phyloP scores from a whole-genome alignment of 2,888 invertebrate genomes.

The Cynaeus angustus region DNA sequence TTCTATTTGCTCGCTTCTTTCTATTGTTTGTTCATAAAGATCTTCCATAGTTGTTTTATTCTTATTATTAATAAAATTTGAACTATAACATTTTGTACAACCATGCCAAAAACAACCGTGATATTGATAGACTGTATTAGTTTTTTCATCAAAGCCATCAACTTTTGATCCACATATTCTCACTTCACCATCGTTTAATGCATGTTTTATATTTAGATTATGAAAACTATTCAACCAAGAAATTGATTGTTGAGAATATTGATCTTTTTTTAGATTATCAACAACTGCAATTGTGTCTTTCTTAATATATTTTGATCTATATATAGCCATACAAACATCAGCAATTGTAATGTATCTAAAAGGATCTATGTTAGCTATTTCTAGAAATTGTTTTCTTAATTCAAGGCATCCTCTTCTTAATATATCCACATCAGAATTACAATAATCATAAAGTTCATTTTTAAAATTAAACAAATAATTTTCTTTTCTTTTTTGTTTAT shows the following conservation, averaged over 20 bases:
- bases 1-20: too few relatives aligned
- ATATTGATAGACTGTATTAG: too few relatives aligned
- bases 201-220: constrained; percentile 2
- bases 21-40: too few relatives aligned
- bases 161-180: too few relatives aligned
- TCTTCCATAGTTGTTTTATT: too few relatives aligned
- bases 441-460: constrained; percentile 24
- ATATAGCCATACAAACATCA: constrained; percentile 38
- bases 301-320: constrained; percentile 33
- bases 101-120: too few relatives aligned
- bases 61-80: too few relatives aligned
- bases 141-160: too few relatives aligned
- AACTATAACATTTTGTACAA: too few relatives aligned
- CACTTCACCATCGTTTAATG: constrained; percentile 2
- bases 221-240: constrained; percentile 22
- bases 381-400: constrained; percentile 47
- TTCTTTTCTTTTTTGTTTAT: constrained; percentile 32
- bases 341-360: constrained; percentile 39
- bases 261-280: constrained; percentile 25
- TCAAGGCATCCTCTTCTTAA: constrained; percentile 43
- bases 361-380: constrained; percentile 26
- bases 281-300: constrained; percentile 24
- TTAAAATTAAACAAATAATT: constrained; percentile 13
- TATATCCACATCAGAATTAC: constrained; percentile 20
- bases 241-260: constrained; percentile 25